Evolutionary conservation across 2,797 vertebrate genomes (phyloP).

Genomic region (Odontamblyopus rebecca): DNA sequence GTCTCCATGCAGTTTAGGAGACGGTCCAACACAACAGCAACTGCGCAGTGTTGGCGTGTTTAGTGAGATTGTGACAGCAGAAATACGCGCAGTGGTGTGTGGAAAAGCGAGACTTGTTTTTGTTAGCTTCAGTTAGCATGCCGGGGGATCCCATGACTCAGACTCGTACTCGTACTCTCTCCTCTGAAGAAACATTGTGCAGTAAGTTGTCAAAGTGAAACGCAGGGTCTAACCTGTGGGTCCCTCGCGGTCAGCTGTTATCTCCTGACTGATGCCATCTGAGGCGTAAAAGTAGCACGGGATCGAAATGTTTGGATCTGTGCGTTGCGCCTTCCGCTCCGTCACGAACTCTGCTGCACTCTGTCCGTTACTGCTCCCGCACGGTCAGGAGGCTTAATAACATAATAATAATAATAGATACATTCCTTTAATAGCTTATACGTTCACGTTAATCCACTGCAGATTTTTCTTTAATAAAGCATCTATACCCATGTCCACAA

Average conservation of each 20-base stretch:
- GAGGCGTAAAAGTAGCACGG: not conserved
- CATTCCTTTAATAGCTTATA: no score
- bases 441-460: no score
- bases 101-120: not conserved
- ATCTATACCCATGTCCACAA: no score
- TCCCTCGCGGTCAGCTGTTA: not conserved
- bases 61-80: not conserved
- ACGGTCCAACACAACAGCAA: not conserved
- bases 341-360: no score
- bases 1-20: not conserved
- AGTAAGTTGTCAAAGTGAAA: not conserved
- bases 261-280: not conserved
- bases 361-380: no score
- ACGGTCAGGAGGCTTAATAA: no score
- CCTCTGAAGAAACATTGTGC: not conserved
- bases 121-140: conserved; percentile 1
- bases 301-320: conserved; percentile 1
- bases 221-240: not conserved
- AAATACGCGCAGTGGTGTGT: not conserved
- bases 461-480: no score
- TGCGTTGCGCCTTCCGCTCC: not conserved
- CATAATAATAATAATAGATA: no score
- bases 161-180: not conserved
- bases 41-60: not conserved
- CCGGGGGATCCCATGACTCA: not conserved